Percentiles rank a stretch among this genome's conserved stretches.
phyloP scores from a whole-genome alignment of 2,113 vertebrate genomes.

The Nesogale talazaci region DNA sequence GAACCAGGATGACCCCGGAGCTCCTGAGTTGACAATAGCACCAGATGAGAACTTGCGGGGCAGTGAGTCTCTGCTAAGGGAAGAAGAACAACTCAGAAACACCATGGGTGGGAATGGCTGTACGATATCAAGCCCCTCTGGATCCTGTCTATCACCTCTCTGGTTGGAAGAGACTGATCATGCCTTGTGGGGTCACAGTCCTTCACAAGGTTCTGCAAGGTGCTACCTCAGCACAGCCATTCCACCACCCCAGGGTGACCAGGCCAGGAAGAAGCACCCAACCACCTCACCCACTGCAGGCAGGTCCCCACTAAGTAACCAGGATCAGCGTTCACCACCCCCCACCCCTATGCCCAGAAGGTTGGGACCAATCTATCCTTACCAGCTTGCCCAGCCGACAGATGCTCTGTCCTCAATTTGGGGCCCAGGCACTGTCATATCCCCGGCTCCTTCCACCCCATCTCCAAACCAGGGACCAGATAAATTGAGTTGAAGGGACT shows the following conservation, averaged over 20 bases:
- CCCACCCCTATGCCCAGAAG: background rate
- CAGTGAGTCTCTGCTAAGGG: too few species aligned
- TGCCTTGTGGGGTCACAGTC: background rate
- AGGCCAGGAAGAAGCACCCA: background rate
- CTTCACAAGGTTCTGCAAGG: background rate
- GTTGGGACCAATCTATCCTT: background rate
- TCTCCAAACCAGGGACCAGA: constrained; percentile 55
- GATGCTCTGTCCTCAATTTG: constrained; percentile 20
- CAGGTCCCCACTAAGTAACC: background rate
- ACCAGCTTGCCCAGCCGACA: background rate
- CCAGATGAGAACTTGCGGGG: too few species aligned
- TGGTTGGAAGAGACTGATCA: background rate
- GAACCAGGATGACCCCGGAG: too few species aligned
- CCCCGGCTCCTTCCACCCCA: background rate
- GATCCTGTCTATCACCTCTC: background rate
- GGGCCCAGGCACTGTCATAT: background rate
- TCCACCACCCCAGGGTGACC: background rate
- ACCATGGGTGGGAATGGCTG: too few species aligned
- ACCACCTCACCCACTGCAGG: too few species aligned
- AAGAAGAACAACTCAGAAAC: too few species aligned
- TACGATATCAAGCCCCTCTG: background rate
- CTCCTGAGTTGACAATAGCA: too few species aligned
- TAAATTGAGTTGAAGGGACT: constrained; percentile 64
- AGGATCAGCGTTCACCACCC: background rate
- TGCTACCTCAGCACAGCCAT: background rate